phyloP scores from a whole-genome alignment of 2,888 invertebrate species.

The Polymixis lichenea region DNA sequence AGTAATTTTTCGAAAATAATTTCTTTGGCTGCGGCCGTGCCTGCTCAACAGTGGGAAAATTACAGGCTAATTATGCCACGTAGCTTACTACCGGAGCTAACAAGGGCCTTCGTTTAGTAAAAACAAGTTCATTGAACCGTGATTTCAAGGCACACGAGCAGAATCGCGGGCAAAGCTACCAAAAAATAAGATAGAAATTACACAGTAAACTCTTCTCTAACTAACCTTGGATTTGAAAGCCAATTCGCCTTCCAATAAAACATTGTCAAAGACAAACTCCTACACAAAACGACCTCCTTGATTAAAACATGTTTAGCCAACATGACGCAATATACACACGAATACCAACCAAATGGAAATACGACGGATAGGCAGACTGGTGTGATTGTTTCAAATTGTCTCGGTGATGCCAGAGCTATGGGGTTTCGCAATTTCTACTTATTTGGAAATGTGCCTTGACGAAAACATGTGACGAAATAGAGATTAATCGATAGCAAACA shows the following conservation, averaged over 20 bases:
- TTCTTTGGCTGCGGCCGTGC: too few species aligned
- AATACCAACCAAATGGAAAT: constrained; percentile 41
- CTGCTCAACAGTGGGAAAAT: too few species aligned
- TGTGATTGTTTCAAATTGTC: constrained; percentile 34
- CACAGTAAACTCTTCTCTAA: neutral
- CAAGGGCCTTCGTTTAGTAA: neutral
- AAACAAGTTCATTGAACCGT: neutral
- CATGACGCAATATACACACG: constrained; percentile 44
- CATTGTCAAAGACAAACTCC: constrained; percentile 26
- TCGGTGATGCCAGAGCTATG: neutral
- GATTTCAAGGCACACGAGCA: neutral
- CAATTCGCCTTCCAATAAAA: constrained; percentile 33
- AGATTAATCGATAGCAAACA: too few species aligned
- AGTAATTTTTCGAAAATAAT: too few species aligned
- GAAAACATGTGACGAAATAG: too few species aligned
- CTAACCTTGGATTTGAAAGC: neutral
- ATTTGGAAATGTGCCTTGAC: neutral
- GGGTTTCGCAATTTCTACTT: constrained; percentile 12
- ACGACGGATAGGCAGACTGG: constrained; percentile 13
- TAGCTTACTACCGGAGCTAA: neutral
- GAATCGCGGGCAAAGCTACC: neutral
- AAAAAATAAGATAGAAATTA: constrained; percentile 3
- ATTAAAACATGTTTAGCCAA: constrained; percentile 55
- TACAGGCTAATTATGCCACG: too few species aligned
- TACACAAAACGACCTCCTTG: constrained; percentile 32